Evolutionary conservation across 2,113 vertebrate genomes (phyloP).

Genomic region (Channa argus): DNA sequence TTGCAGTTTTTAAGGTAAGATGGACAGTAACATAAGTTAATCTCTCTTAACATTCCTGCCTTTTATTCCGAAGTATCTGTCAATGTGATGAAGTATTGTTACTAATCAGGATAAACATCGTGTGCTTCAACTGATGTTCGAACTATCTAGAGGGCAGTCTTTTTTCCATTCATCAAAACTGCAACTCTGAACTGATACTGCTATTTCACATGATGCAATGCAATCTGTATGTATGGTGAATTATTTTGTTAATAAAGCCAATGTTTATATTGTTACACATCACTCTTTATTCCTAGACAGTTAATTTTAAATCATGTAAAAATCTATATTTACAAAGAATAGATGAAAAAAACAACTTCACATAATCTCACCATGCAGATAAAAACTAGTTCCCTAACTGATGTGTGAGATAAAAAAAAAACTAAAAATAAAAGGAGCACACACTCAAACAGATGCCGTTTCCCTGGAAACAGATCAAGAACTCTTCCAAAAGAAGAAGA

Average conservation of each 20-base stretch:
- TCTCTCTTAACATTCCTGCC: conserved; percentile 66
- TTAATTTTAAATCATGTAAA: background rate
- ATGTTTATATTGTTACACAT: conserved; percentile 76
- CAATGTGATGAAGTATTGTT: conserved; percentile 56
- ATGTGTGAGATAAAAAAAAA: conserved; percentile 30
- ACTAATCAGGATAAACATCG: conserved; percentile 70
- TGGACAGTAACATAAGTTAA: conserved; percentile 26
- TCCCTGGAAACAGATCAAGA: conserved; percentile 44
- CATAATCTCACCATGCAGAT: background rate
- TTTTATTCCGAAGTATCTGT: conserved; percentile 63
- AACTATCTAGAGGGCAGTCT: conserved; percentile 35
- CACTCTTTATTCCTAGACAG: conserved; percentile 30
- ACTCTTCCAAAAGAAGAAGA: conserved; percentile 30
- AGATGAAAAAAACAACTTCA: background rate
- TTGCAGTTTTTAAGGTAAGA: conserved; percentile 38
- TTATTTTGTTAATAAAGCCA: conserved; percentile 84
- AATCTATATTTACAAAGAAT: background rate
- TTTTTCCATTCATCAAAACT: conserved; percentile 46
- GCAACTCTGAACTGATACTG: conserved; percentile 67
- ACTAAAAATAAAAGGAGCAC: conserved; percentile 41
- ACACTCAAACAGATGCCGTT: conserved; percentile 42
- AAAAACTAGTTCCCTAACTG: background rate
- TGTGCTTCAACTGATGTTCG: conserved; percentile 58
- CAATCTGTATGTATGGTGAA: conserved; percentile 78
- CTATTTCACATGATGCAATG: conserved; percentile 76